These are phyloP conservation scores for Cantharis lateralis DNA, from an alignment of 2,888 invertebrate genomes.

Conservation along the genomic window DNA sequence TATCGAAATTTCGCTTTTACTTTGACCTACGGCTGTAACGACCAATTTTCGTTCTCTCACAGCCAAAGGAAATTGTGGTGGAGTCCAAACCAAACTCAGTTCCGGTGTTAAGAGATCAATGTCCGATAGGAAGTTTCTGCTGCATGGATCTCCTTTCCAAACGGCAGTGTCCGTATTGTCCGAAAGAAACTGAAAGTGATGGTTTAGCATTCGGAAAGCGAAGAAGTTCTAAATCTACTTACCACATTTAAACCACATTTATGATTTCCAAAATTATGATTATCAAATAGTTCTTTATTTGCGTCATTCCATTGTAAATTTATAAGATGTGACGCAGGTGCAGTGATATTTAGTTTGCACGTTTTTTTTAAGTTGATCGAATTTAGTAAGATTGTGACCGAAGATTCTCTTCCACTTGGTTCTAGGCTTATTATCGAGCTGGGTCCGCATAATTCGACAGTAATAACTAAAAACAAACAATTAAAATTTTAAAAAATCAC, in stretches of 20 bases:
- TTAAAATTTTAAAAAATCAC: neutral
- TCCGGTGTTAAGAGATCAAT: conserved; percentile 44
- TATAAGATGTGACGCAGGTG: conserved; percentile 46
- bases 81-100: conserved; percentile 44
- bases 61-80: conserved; percentile 37
- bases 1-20: conserved; percentile 28
- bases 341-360: conserved; percentile 42
- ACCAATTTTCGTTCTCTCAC: conserved; percentile 41
- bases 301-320: conserved; percentile 42
- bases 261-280: conserved; percentile 26
- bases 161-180: conserved; percentile 41
- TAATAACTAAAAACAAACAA: conserved; percentile 33
- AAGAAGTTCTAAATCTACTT: conserved; percentile 31
- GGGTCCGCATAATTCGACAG: conserved; percentile 38
- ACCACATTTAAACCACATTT: conserved; percentile 45
- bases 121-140: conserved; percentile 39
- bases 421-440: conserved; percentile 35
- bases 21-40: conserved; percentile 48
- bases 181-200: conserved; percentile 38
- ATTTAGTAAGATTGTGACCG: conserved; percentile 37
- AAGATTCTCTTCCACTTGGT: conserved; percentile 37
- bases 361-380: conserved; percentile 31
- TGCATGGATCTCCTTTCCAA: conserved; percentile 48
- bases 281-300: conserved; percentile 23
- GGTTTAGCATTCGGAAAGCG: neutral